Evolutionary conservation across 2,113 vertebrate genomes (phyloP), one percentile per base, ranked within the genome.

Genomic region (Scomber japonicus): DNA sequence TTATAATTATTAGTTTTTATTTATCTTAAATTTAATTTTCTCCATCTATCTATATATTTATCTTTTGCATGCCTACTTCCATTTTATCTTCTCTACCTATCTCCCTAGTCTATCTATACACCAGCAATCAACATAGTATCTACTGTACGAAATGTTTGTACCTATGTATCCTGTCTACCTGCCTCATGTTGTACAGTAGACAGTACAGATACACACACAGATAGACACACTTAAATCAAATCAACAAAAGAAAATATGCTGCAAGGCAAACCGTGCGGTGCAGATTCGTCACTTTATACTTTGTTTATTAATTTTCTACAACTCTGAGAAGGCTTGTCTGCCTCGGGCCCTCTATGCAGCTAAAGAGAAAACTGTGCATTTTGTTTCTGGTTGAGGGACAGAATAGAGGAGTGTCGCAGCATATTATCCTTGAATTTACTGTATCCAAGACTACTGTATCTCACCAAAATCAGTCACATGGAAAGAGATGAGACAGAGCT

Each of bases 221-320:
- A 61, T n/a, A 63, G 50, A 72, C 27, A 44, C 14, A 59, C 35
- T 45, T 48, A 14, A 68, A 63, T 78, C 31, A 56, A 66, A 71
- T 59, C 3, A 49, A 35, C n/a, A 12, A 16, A 15, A 51, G 11
- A 63, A 71, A 78, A n/a, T 16, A 49, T 13, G 35, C 72, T 57
- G 46, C 45, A 14, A 40, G 73, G 53, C 46, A 50, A 60, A 54
- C 31, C 14, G 71, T 65, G 35, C 51, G 35, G n/a, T 49, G 40
- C 9, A 27, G 4, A 59, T 56, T 64, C 16, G 0, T 75, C 35
- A 60, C 51, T 71, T 71, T 67, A 35, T 27, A 79, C 53, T 61
- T 31, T 13, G 48, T 64, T 75, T 75, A 50, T 11, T 79, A 55
- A 82, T 76, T 69, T 62, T 35, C 54, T 56, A 75, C 65, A 70